A percentile compares a stretch with the other conserved stretches of the same genome.
phyloP scores from a whole-genome alignment of 2,113 vertebrate species.

The Eublepharis macularius region DNA sequence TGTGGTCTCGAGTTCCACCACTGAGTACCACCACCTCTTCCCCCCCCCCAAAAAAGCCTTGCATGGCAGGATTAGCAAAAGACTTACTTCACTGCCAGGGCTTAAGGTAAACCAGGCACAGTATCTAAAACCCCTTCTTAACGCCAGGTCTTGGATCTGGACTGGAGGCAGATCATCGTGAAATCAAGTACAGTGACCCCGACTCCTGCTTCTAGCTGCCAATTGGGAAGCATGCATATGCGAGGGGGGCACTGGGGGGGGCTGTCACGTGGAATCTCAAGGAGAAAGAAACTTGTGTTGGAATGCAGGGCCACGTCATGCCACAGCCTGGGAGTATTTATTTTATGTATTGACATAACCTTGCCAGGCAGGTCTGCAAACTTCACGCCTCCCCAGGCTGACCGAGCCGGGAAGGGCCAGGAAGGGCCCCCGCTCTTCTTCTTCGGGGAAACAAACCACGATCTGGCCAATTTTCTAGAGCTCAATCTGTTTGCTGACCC shows the following conservation, averaged over 20 bases:
- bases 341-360: neutral
- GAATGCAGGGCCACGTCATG: neutral
- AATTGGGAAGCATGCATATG: no score
- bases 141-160: no score
- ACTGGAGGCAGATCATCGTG: no score
- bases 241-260: neutral
- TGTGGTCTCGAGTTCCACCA: no score
- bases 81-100: neutral
- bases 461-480: no score
- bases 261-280: neutral
- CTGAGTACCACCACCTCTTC: no score
- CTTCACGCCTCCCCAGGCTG: neutral
- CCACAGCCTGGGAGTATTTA: neutral
- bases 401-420: neutral
- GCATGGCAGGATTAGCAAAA: no score
- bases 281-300: neutral
- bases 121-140: no score
- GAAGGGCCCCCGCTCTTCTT: neutral
- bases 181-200: no score
- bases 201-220: neutral
- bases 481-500: no score
- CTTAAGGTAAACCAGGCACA: no score
- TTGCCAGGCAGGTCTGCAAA: neutral
- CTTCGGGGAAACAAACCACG: neutral
- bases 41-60: no score